A percentile compares a stretch with the other conserved stretches of the same genome.
phyloP scores from a whole-genome alignment of 1,140 invertebrate species.

The Pteromalus puparum region DNA sequence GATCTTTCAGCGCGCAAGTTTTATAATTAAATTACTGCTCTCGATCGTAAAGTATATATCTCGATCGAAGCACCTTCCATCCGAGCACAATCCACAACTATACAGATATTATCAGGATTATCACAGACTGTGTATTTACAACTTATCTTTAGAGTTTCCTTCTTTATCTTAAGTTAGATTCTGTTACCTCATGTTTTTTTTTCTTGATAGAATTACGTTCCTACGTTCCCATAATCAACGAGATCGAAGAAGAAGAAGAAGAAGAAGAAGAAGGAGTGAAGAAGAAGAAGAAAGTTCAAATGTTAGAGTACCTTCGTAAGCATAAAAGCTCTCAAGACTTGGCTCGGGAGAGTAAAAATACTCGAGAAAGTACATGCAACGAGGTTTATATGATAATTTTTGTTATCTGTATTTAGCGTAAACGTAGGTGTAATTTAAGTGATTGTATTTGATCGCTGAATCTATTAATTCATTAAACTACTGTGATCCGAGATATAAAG shows the following conservation, averaged over 20 bases:
- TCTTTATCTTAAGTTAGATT: constrained; percentile 57
- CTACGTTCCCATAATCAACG: constrained; percentile 48
- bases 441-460: constrained; percentile 48
- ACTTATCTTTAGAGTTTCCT: constrained; percentile 66
- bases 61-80: constrained; percentile 44
- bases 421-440: constrained; percentile 42
- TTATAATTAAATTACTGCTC: constrained; percentile 49
- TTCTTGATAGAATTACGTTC: constrained; percentile 38
- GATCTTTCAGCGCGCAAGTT: constrained; percentile 38
- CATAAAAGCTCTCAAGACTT: constrained; percentile 29
- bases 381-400: constrained; percentile 41
- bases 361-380: constrained; percentile 41
- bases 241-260: constrained; percentile 51
- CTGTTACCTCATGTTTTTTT: constrained; percentile 45
- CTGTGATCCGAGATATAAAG: constrained; percentile 27
- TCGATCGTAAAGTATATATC: constrained; percentile 43
- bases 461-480: constrained; percentile 26
- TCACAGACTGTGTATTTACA: constrained; percentile 77
- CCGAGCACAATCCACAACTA: constrained; percentile 61
- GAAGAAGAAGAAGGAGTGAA: constrained; percentile 36
- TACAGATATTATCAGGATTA: constrained; percentile 73
- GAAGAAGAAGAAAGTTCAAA: constrained; percentile 48
- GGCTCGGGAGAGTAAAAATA: constrained; percentile 40
- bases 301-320: constrained; percentile 42
- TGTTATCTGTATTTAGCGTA: constrained; percentile 31